Percentiles rank a stretch among this genome's conserved stretches.
These are phyloP conservation scores for Bombylius discolor DNA, from an alignment of 2,888 invertebrate species.

Conservation along the genomic window DNA sequence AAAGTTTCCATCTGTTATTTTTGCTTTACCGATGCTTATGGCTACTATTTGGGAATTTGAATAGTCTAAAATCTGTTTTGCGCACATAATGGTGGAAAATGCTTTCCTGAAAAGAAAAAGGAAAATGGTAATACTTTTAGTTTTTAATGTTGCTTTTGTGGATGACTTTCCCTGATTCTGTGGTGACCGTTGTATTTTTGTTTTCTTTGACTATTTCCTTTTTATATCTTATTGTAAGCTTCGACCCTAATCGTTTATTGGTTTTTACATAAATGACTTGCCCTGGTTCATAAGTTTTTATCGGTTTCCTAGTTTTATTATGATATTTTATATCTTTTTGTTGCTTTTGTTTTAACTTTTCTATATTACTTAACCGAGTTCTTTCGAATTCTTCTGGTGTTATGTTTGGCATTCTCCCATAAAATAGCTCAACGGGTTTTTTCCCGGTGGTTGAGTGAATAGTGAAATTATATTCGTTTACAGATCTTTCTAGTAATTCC, in stretches of 20 bases:
- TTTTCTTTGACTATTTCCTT: constrained; percentile 4
- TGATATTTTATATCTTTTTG: constrained; percentile 2
- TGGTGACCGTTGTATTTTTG: constrained; percentile 1
- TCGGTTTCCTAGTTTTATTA: constrained; percentile 1
- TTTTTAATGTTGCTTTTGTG: constrained; percentile 5
- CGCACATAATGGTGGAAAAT: too few relatives aligned
- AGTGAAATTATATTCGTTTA: too few relatives aligned
- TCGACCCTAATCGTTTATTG: constrained; percentile 4
- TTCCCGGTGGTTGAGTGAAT: too few relatives aligned
- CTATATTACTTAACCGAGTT: neutral
- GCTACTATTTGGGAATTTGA: too few relatives aligned
- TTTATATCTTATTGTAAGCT: constrained; percentile 1
- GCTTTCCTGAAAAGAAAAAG: neutral
- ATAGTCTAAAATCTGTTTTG: too few relatives aligned
- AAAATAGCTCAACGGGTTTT: constrained; percentile 1
- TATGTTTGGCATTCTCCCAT: neutral
- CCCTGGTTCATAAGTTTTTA: constrained; percentile 5
- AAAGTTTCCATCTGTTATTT: too few relatives aligned
- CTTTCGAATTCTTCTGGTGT: constrained; percentile 1
- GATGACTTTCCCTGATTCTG: constrained; percentile 3
- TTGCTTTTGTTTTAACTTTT: constrained; percentile 3
- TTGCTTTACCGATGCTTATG: too few relatives aligned
- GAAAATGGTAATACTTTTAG: neutral
- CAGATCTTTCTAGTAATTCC: constrained; percentile 1
- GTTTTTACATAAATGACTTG: constrained; percentile 1